Conservation (phyloP, 2,888 invertebrate genomes). For the Drosophila subsilvestris region DNA sequence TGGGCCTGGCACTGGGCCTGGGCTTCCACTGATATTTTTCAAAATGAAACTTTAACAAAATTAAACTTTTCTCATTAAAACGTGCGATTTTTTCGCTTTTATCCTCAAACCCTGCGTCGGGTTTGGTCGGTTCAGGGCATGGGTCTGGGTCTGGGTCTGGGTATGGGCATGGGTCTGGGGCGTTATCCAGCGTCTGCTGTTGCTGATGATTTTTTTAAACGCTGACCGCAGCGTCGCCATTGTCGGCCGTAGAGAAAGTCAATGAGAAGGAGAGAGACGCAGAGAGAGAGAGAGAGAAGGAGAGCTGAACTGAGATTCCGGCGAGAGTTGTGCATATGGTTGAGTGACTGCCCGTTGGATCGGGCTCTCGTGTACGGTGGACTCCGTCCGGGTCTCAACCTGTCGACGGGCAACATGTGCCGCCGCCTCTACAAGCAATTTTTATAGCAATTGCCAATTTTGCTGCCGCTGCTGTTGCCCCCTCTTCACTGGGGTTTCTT, state of each 20-base stretch:
- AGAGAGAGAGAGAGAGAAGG: background rate
- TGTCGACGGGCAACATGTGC: constrained; percentile 64
- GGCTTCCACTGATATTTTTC: constrained; percentile 72
- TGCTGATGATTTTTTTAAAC: constrained; percentile 50
- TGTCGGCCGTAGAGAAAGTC: constrained; percentile 45
- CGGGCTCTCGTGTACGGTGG: constrained; percentile 10
- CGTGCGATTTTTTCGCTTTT: constrained; percentile 70
- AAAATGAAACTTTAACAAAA: constrained; percentile 82
- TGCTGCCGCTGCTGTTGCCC: constrained; percentile 39
- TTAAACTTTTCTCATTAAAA: constrained; percentile 84
- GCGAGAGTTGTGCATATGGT: constrained; percentile 69
- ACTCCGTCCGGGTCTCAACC: constrained; percentile 29
- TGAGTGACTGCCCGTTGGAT: constrained; percentile 57
- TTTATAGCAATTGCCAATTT: constrained; percentile 74
- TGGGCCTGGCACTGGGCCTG: constrained; percentile 49
- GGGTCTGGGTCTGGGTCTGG: background rate
- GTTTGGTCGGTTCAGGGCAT: background rate
- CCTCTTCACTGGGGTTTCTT: constrained; percentile 11
- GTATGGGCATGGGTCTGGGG: background rate
- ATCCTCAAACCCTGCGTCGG: constrained; percentile 3
- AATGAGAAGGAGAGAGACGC: background rate
- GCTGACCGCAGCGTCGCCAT: constrained; percentile 72
- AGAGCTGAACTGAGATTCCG: constrained; percentile 54
- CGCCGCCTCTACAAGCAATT: constrained; percentile 69
- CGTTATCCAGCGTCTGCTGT: constrained; percentile 17